Percentiles rank a stretch among this genome's conserved stretches.
Evolutionary conservation across 2,888 invertebrate species (phyloP).

Genomic region (Parelbella ahira): DNA sequence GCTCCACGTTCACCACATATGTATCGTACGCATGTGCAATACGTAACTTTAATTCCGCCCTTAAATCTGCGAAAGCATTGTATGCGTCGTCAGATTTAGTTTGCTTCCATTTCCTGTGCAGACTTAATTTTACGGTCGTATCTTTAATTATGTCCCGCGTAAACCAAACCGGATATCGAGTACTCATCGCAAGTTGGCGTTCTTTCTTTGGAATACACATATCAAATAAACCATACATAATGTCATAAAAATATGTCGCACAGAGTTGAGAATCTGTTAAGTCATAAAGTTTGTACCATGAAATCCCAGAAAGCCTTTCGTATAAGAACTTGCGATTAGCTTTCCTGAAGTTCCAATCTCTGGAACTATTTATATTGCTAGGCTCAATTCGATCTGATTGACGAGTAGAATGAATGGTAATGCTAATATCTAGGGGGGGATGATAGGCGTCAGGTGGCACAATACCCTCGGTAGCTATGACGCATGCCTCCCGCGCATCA

Average conservation of each 20-base stretch:
- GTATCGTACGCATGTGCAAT: neutral
- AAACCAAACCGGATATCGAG: constrained; percentile 9
- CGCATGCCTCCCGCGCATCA: constrained; percentile 1
- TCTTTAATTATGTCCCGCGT: constrained; percentile 6
- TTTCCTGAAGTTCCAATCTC: constrained; percentile 10
- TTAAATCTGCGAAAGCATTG: neutral
- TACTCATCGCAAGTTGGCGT: neutral
- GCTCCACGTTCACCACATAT: neutral
- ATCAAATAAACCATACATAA: constrained; percentile 3
- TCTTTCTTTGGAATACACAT: constrained; percentile 9
- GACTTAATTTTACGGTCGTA: neutral
- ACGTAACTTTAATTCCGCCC: neutral
- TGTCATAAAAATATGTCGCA: constrained; percentile 3
- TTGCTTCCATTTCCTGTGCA: neutral
- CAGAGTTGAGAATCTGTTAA: neutral
- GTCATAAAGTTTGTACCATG: neutral
- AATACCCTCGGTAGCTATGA: constrained; percentile 3
- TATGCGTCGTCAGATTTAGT: too few species aligned
- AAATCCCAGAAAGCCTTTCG: neutral
- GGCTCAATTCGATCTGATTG: neutral
- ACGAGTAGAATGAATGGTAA: neutral
- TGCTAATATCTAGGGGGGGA: constrained; percentile 1
- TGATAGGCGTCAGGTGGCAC: constrained; percentile 13
- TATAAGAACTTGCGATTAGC: too few species aligned
- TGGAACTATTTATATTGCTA: neutral